Base-by-base conservation (phyloP, 2,888 invertebrate species). In the Ophioninae sp. region DNA sequence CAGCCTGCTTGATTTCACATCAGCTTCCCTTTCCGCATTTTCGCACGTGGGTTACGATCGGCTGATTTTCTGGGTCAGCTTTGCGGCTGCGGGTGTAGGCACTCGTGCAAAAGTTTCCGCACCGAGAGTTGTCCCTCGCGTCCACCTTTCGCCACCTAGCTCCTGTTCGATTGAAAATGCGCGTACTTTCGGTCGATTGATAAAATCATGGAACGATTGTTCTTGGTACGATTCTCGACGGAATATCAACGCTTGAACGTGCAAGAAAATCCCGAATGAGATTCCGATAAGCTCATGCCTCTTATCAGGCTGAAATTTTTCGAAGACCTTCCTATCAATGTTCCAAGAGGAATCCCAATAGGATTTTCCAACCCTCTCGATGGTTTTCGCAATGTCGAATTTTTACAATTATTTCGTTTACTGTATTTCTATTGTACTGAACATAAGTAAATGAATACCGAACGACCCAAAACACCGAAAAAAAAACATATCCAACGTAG, bases 61-160 rank as follows among this genome's bases (percentile, higher is more conserved):
- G 65, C 41, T 62, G 68, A 39, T 44, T 69, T 82, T 79, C 79
- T 82, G 78, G 82, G 82, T 79, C 78, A 74, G 56, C 37, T 62
- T 69, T 30, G 68, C 44, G 74, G 62, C 74, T 41, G n/a, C 10
- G 62, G 8, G 23, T 65, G 62, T 68, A 69, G 68, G 73, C 82
- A 64, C 57, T 82, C 74, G 64, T 82, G 82, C 82, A 69, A 44
- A 74, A 68, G 37, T 50, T 61, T 10, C 72, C 37, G 8, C 62
- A 77, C 44, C 37, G 17, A 37, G 10, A 50, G 50, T 17, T 6
- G 50, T 50, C 50, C 17, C 50, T 50, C 64, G 65, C 21, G 37
- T 41, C 30, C 64, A 20, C 73, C 41, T 59, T 62, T 73, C 61
- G 41, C 44, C 44, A 62, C 23, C 44, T 17, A 17, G 23, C 23